A percentile compares a stretch with the other conserved stretches of the same genome.
phyloP scores from a whole-genome alignment of 2,113 vertebrate species.

The Salvelinus alpinus region DNA sequence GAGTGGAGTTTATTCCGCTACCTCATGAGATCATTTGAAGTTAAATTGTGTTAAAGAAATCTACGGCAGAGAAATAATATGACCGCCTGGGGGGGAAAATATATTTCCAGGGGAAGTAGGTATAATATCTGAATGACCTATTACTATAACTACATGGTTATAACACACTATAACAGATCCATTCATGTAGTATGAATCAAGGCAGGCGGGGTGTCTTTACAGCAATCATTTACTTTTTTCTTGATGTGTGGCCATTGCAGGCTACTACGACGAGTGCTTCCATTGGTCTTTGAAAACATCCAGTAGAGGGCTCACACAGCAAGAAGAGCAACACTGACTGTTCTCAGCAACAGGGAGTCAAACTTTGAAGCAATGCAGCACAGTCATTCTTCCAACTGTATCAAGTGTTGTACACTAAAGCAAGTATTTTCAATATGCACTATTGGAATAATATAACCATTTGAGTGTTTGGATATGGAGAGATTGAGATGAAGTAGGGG shows the following conservation, averaged over 20 bases:
- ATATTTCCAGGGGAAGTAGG: background rate
- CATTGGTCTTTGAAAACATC: constrained; percentile 10
- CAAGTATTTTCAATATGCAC: background rate
- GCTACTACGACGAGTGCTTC: background rate
- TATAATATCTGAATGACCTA: background rate
- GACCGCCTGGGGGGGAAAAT: background rate
- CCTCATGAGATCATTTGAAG: too few relatives aligned
- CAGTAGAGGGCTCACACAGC: constrained; percentile 59
- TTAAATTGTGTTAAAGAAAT: background rate
- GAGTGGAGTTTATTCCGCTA: background rate
- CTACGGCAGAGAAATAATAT: background rate
- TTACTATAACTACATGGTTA: background rate
- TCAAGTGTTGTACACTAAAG: background rate
- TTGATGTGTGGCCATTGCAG: background rate
- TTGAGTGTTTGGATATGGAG: constrained; percentile 9
- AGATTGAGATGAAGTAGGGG: constrained; percentile 7
- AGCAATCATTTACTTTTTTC: background rate
- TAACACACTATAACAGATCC: background rate
- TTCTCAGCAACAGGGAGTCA: too few relatives aligned
- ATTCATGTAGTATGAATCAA: background rate
- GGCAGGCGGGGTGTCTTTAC: background rate
- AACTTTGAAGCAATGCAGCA: background rate
- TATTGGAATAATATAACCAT: background rate
- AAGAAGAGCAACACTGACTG: background rate
- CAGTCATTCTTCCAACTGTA: background rate